Evolutionary conservation across 2,888 invertebrate species (phyloP).

Genomic region (Drosophila affinis): DNA sequence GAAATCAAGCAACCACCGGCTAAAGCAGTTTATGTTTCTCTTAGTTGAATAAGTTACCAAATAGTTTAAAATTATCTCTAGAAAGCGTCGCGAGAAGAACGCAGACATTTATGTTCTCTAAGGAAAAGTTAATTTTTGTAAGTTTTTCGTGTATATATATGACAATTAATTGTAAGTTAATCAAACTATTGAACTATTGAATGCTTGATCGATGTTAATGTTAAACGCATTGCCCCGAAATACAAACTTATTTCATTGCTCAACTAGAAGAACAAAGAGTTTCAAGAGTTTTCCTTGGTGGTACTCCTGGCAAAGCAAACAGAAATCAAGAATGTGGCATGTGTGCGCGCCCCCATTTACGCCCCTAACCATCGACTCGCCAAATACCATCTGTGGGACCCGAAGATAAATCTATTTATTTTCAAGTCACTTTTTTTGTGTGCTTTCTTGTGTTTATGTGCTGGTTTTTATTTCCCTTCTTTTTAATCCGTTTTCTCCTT

Average conservation of each 20-base stretch:
- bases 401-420: conserved; percentile 56
- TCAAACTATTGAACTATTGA: conserved; percentile 6
- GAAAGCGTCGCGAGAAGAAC: background rate
- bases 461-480: conserved; percentile 7
- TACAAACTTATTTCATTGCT: conserved; percentile 53
- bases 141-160: conserved; percentile 24
- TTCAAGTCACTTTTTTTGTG: conserved; percentile 14
- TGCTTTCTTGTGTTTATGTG: conserved; percentile 6
- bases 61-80: conserved; percentile 55
- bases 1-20: conserved; percentile 55
- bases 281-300: background rate
- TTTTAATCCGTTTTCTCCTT: conserved; percentile 15
- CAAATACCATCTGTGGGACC: conserved; percentile 14
- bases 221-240: conserved; percentile 46
- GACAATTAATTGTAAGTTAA: conserved; percentile 24
- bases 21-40: conserved; percentile 46
- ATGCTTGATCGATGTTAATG: conserved; percentile 33
- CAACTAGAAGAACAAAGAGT: conserved; percentile 20
- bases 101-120: conserved; percentile 11
- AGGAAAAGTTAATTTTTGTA: background rate
- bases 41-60: conserved; percentile 44
- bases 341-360: background rate
- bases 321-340: conserved; percentile 2
- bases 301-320: no score
- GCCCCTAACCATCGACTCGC: background rate